Evolutionary conservation across 2,888 invertebrate genomes (phyloP).

Genomic region (Macrophya annulata): DNA sequence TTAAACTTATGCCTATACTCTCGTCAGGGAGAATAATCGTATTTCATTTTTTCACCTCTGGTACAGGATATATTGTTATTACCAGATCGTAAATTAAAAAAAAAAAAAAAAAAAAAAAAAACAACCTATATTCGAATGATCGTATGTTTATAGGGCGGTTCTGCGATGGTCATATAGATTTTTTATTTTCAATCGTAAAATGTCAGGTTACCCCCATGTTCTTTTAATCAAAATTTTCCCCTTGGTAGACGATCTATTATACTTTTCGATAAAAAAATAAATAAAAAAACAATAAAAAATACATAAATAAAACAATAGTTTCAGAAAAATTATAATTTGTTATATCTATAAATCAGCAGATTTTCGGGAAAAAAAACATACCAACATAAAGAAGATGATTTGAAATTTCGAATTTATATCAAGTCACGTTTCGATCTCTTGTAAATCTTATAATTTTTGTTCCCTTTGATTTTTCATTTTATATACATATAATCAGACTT

Average conservation of each 20-base stretch:
- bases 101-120: not conserved
- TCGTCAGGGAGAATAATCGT: not conserved
- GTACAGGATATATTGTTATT: not conserved
- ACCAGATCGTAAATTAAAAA: slow-evolving; percentile 5
- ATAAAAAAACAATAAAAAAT: not conserved
- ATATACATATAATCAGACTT: no score
- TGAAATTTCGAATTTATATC: no score
- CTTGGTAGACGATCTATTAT: not conserved
- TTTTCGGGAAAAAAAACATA: not conserved
- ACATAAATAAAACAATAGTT: not conserved
- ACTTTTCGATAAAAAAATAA: not conserved
- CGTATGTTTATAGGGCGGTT: not conserved
- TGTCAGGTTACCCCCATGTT: slow-evolving; percentile 5
- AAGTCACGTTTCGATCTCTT: no score
- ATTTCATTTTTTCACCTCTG: slow-evolving; percentile 2
- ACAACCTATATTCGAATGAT: not conserved
- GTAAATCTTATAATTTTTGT: no score
- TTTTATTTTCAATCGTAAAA: not conserved
- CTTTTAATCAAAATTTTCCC: not conserved
- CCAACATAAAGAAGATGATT: no score
- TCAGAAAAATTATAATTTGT: not conserved
- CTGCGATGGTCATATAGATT: not conserved
- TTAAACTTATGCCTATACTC: not conserved
- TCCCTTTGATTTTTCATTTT: no score
- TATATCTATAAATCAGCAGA: not conserved